Base-by-base conservation (phyloP, 1,140 invertebrate genomes). In the Drosophila elegans region DNA sequence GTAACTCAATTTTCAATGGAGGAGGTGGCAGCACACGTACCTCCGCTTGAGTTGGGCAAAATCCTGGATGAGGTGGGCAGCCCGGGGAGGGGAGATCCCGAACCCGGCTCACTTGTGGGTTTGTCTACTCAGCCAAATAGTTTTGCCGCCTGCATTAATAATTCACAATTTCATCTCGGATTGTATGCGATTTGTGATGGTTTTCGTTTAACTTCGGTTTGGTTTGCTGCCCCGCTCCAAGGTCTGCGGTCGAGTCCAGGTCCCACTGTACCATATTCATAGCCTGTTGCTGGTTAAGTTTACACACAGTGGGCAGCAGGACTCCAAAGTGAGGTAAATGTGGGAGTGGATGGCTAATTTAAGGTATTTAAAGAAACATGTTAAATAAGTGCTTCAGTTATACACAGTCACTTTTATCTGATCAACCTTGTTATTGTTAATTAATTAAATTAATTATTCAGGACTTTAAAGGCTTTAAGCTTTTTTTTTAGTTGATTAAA, bases 81-180 rank as follows among this genome's bases (percentile, higher is more conserved):
- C 9, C 36, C 48, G 4, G n/a, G 25, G 10, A 39, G 39, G 11
- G 36, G 41, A 55, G 53, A 45, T 55, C 32, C 25, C 48, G 36
- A 52, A 25, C 64, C 56, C 46, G 57, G 45, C 73, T 61, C 49
- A 27, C 59, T 56, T 64, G 80, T 89, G 80, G 80, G 77, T 80
- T 88, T 89, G 84, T 85, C 80, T 89, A 90, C 85, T 90, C 77
- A 86, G 76, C 81, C 84, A 86, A 86, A 86, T 86, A 86, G 83
- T 88, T 78, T 84, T 73, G 79, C 84, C 76, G 84, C 73, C 85
- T 80, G 79, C 88, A 90, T 90, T 90, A 90, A 90, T 90, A 91
- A 90, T 90, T 90, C 80, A 90, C 88, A 90, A 90, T 90, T 90
- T 90, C 88, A 91, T 91, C 81, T 91, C 68, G 88, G 80, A 90